Conservation (phyloP, 2,888 invertebrate species). For the Drosophila borborema region DNA sequence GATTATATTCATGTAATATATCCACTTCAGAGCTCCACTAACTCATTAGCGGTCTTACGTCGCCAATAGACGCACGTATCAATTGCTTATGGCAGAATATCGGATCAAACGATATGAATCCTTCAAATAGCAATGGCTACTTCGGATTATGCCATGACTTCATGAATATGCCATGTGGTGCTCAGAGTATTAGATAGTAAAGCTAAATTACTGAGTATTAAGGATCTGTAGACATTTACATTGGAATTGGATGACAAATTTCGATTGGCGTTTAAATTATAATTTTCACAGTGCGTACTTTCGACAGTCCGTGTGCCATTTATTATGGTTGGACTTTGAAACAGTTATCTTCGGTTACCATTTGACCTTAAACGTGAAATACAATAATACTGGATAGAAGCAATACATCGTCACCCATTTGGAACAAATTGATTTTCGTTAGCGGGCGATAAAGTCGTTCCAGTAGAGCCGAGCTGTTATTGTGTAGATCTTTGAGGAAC, state of each 20-base stretch:
- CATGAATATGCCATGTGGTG: no score
- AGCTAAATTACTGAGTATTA: no score
- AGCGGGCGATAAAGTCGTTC: conserved; percentile 59
- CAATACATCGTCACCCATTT: conserved; percentile 63
- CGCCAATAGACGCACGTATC: no score
- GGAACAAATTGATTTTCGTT: conserved; percentile 80
- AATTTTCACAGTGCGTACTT: conserved; percentile 70
- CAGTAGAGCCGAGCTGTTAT: conserved; percentile 31
- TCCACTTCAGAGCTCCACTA: no score
- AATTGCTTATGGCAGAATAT: no score
- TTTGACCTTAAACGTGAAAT: conserved; percentile 36
- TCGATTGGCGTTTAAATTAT: conserved; percentile 72
- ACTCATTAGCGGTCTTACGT: no score
- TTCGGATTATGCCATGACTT: no score
- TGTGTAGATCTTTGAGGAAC: conserved; percentile 33
- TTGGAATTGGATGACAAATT: conserved; percentile 67
- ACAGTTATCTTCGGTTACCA: conserved; percentile 58
- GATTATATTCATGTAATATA: no score
- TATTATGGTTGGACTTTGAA: conserved; percentile 34
- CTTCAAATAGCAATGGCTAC: no score
- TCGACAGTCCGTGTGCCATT: conserved; percentile 30
- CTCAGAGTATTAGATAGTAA: not conserved
- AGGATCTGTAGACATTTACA: conserved; percentile 30
- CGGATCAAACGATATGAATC: no score
- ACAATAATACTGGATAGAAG: conserved; percentile 25